Conservation (phyloP, 2,113 vertebrate species). For the Oreotrochilus melanogaster region DNA sequence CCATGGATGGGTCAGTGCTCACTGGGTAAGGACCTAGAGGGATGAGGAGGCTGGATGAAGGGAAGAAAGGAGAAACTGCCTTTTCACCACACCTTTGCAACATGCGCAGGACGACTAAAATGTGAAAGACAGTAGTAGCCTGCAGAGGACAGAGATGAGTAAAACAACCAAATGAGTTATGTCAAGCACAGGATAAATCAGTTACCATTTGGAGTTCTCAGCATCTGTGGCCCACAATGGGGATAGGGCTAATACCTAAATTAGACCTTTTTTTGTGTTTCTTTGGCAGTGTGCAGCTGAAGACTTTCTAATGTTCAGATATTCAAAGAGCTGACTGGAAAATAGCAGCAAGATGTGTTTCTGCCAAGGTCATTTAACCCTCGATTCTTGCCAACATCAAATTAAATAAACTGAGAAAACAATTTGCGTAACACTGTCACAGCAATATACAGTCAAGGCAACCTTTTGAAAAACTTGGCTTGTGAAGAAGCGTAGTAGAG, state of each 20-base stretch:
- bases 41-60: neutral
- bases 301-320: conserved; percentile 17
- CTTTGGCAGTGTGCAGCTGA: neutral
- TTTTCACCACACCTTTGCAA: neutral
- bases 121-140: neutral
- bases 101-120: neutral
- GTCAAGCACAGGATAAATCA: neutral
- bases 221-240: neutral
- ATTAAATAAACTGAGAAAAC: conserved; percentile 66
- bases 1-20: neutral
- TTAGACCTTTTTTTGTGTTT: neutral
- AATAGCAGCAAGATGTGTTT: conserved; percentile 48
- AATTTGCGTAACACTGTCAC: conserved; percentile 57
- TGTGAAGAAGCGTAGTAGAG: neutral
- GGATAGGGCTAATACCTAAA: neutral
- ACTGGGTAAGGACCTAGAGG: neutral
- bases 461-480: conserved; percentile 41
- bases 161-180: neutral
- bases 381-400: conserved; percentile 64
- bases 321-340: conserved; percentile 37
- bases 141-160: neutral
- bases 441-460: neutral
- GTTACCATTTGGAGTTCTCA: neutral
- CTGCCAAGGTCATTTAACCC: conserved; percentile 67
- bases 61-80: neutral